A percentile compares a stretch with the other conserved stretches of the same genome.
Conservation (phyloP, 2,888 invertebrate species). For the Chaitophorus viminalis region DNA sequence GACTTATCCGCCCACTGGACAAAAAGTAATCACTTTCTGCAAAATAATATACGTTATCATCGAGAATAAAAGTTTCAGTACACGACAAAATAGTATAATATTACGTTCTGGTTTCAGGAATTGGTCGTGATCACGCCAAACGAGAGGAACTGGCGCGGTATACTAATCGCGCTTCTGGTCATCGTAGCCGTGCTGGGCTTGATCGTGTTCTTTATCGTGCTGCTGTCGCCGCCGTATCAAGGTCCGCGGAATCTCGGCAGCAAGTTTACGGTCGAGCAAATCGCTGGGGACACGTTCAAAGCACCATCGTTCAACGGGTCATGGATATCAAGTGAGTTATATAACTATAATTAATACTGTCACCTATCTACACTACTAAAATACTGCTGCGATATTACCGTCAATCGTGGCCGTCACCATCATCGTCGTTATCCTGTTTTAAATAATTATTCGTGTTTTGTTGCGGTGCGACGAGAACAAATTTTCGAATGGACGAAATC, state of each 20-base stretch:
- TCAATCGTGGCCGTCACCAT: too few species aligned
- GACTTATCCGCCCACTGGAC: too few species aligned
- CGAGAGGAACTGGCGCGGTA: slow-evolving; percentile 93
- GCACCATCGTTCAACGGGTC: slow-evolving; percentile 78
- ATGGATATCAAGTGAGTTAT: slow-evolving; percentile 75
- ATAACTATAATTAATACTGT: background rate
- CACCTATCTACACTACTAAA: too few species aligned
- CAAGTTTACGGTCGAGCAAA: slow-evolving; percentile 77
- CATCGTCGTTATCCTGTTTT: too few species aligned
- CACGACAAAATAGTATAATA: background rate
- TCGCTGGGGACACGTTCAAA: slow-evolving; percentile 67
- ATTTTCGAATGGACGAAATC: too few species aligned
- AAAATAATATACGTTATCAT: too few species aligned
- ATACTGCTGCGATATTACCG: too few species aligned
- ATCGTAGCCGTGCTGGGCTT: slow-evolving; percentile 88
- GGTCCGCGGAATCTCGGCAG: slow-evolving; percentile 76
- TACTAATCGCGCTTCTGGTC: slow-evolving; percentile 89
- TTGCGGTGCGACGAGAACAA: too few species aligned
- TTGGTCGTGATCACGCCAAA: slow-evolving; percentile 86
- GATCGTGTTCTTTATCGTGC: slow-evolving; percentile 89
- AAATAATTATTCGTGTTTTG: too few species aligned
- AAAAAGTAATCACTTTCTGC: too few species aligned
- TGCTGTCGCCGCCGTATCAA: slow-evolving; percentile 83
- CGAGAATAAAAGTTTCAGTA: too few species aligned
- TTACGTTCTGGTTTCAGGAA: slow-evolving; percentile 74